Evolutionary conservation across 1,140 invertebrate species (phyloP), one percentile per base, ranked within the genome.

Genomic region (Lepeophtheirus salmonis): DNA sequence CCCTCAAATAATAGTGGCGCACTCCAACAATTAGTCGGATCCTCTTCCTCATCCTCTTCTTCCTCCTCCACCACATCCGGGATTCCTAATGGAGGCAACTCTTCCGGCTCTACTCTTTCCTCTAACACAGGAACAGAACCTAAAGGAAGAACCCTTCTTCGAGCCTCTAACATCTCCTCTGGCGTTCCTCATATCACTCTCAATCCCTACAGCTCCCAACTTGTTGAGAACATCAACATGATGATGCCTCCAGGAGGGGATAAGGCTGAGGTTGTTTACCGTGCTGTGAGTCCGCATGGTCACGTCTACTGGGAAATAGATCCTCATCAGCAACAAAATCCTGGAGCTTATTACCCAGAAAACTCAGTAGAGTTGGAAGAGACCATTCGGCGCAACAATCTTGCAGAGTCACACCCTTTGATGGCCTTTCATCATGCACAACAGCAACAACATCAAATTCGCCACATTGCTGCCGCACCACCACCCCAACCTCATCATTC

Each of bases 241-340:
- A 61, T 61, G 59, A 61, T 61, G 59, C 21, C 59, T 2, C 13
- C 13, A 14, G 17, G 14, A 14, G n/a, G n/a, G 3, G 50, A 53
- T 2, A 58, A 20, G 4, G 50, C 54, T 13, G 59, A 61, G 51
- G 50, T 61, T n/a, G 59, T 61, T n/a, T 61, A 56, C 18, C 50
- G 59, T 2, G 59, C 59, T 6, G 59, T 61, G 3, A 22, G 17
- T 23, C 59, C 59, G 12, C 59, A 61, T 22, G 59, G 59, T 10
- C 59, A 61, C 25, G 59, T 61, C 14, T 61, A 61, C 51, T 61
- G 59, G 59, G 59, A 61, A 25, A 61, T 61, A 12, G 59, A 61
- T 22, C 59, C 59, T 17, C 55, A 57, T 12, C 55, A 57, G 26
- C 55, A 57, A 23, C 55, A 57, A 30, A 4, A 52, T 52, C 26